These are phyloP conservation scores for Phrynocephalus forsythii DNA, from an alignment of 2,797 vertebrate genomes.

Conservation along the genomic window DNA sequence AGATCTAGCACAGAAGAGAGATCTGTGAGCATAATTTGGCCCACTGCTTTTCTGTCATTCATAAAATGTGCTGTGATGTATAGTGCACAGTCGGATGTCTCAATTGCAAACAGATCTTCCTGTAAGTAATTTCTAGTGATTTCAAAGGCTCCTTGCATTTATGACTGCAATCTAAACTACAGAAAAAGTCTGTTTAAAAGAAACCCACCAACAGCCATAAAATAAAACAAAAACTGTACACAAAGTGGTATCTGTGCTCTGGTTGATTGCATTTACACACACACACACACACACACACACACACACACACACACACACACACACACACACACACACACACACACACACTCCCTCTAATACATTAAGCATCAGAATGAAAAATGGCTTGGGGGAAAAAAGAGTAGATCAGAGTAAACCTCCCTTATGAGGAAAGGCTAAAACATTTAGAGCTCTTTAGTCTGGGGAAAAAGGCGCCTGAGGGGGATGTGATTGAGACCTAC, in stretches of 20 bases:
- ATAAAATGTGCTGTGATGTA: conserved; percentile 60
- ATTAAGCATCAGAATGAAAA: background rate
- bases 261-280: background rate
- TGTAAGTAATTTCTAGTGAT: background rate
- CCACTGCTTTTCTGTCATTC: conserved; percentile 65
- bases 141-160: background rate
- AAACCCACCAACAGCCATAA: too few species aligned
- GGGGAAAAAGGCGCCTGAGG: too few species aligned
- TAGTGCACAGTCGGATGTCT: conserved; percentile 65
- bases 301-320: too few species aligned
- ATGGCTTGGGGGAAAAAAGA: background rate
- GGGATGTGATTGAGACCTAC: too few species aligned
- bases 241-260: background rate
- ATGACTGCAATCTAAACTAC: background rate
- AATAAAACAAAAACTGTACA: background rate
- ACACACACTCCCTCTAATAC: background rate
- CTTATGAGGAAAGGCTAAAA: too few species aligned
- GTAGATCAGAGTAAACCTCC: background rate
- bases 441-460: too few species aligned
- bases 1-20: conserved; percentile 27
- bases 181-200: background rate
- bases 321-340: too few species aligned
- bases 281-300: too few species aligned
- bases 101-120: conserved; percentile 2
- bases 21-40: conserved; percentile 43